phyloP scores from a whole-genome alignment of 2,797 vertebrate species.

The Orestias chungarensis region DNA sequence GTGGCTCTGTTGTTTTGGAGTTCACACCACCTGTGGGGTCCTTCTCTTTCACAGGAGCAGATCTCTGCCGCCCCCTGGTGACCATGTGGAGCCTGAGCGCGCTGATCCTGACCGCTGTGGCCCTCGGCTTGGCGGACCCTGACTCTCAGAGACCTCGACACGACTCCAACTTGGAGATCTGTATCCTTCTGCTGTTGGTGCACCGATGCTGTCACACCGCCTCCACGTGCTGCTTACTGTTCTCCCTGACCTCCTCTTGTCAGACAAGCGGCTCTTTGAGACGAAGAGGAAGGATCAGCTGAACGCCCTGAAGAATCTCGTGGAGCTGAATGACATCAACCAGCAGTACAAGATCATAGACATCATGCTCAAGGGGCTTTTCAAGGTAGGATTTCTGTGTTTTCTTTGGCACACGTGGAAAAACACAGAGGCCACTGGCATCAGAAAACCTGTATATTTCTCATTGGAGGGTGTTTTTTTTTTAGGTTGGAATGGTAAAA shows the following conservation, averaged over 20 bases:
- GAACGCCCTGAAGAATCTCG: conserved; percentile 93
- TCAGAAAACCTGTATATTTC: not conserved
- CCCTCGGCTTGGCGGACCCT: conserved; percentile 71
- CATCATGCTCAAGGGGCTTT: conserved; percentile 98
- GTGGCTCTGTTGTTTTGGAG: not conserved
- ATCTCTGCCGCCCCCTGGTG: conserved; percentile 74
- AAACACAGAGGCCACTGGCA: not conserved
- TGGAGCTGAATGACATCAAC: conserved; percentile 94
- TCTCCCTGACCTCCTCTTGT: conserved; percentile 61
- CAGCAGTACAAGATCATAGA: conserved; percentile 99
- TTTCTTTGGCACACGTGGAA: not conserved
- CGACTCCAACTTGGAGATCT: conserved; percentile 93
- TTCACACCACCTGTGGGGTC: not conserved
- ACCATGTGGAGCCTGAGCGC: conserved; percentile 78
- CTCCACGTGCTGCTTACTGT: conserved; percentile 10
- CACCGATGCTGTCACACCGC: conserved; percentile 12
- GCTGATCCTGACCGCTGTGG: conserved; percentile 73
- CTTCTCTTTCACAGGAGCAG: conserved; percentile 15
- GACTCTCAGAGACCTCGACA: conserved; percentile 78
- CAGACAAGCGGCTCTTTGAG: conserved; percentile 97
- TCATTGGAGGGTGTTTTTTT: not conserved
- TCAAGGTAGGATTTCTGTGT: conserved; percentile 82
- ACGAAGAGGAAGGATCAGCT: conserved; percentile 97
- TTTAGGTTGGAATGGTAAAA: conserved; percentile 28
- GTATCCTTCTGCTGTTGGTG: conserved; percentile 83